These are phyloP conservation scores for Yasuhikotakia modesta DNA, from an alignment of 2,797 vertebrate species.

Conservation along the genomic window DNA sequence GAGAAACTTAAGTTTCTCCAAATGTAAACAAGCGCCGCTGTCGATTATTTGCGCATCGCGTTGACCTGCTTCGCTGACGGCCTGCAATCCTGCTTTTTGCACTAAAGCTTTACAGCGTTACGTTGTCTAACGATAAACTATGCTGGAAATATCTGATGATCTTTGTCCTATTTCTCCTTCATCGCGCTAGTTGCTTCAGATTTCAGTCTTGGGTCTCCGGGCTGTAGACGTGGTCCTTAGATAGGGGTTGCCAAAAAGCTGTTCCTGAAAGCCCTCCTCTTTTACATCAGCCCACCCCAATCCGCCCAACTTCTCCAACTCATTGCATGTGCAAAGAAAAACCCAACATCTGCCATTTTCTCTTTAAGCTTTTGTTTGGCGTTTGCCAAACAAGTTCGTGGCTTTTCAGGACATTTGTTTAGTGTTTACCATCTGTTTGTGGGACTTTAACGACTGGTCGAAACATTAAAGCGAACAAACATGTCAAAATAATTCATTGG, in stretches of 20 bases:
- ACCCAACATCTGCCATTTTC: not conserved
- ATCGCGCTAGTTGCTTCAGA: conserved; percentile 50
- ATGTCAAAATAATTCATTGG: not conserved
- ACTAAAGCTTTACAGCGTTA: not conserved
- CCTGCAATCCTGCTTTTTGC: not conserved
- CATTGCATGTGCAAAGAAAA: not conserved
- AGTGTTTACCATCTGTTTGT: conserved; percentile 13
- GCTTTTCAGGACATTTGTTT: conserved; percentile 8
- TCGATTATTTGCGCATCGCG: not conserved
- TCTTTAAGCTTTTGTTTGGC: conserved; percentile 3
- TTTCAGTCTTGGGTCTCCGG: conserved; percentile 50
- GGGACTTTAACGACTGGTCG: not conserved
- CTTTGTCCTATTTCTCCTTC: conserved; percentile 54
- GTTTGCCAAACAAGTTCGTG: not conserved
- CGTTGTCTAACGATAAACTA: not conserved
- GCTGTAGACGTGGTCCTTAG: conserved; percentile 79
- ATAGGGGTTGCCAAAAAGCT: conserved; percentile 60
- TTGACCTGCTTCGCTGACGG: not conserved
- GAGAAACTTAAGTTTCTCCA: not conserved
- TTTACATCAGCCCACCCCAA: conserved; percentile 63
- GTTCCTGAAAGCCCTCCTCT: conserved; percentile 64
- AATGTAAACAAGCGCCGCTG: conserved; percentile 10
- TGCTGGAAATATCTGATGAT: conserved; percentile 28
- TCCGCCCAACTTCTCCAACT: conserved; percentile 42
- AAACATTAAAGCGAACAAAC: not conserved